Conservation (phyloP, 2,888 invertebrate species). For the Lasioglossum calceatum region DNA sequence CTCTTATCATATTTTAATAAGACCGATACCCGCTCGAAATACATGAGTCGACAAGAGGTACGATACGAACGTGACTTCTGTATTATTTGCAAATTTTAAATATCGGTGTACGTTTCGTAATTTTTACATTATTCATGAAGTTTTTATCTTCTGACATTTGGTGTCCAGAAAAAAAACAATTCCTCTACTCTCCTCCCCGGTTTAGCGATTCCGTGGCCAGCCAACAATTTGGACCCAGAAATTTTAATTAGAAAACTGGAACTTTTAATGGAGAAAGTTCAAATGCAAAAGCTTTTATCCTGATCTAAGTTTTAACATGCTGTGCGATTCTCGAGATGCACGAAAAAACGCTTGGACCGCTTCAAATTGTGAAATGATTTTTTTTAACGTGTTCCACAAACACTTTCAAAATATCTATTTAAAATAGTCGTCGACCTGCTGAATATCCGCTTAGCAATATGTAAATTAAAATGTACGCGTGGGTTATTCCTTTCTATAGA, state of each 20-base stretch:
- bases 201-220: not conserved
- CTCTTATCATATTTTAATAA: not conserved
- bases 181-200: not conserved
- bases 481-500: too few species aligned
- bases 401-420: not conserved
- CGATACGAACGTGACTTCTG: not conserved
- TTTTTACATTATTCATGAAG: not conserved
- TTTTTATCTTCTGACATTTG: not conserved
- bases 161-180: not conserved
- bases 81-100: not conserved
- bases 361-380: not conserved
- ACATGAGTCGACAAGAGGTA: not conserved
- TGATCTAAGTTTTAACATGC: not conserved
- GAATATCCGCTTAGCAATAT: not conserved
- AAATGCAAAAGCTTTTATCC: not conserved
- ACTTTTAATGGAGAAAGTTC: not conserved
- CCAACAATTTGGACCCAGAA: not conserved
- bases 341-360: not conserved
- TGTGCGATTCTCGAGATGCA: not conserved
- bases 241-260: slow-evolving; percentile 3
- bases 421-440: not conserved
- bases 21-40: not conserved
- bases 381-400: not conserved
- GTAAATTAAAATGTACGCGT: too few species aligned
- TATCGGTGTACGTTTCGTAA: not conserved